These are phyloP conservation scores for Stegodyphus dumicola DNA, from an alignment of 1,140 invertebrate genomes.

Conservation along the genomic window DNA sequence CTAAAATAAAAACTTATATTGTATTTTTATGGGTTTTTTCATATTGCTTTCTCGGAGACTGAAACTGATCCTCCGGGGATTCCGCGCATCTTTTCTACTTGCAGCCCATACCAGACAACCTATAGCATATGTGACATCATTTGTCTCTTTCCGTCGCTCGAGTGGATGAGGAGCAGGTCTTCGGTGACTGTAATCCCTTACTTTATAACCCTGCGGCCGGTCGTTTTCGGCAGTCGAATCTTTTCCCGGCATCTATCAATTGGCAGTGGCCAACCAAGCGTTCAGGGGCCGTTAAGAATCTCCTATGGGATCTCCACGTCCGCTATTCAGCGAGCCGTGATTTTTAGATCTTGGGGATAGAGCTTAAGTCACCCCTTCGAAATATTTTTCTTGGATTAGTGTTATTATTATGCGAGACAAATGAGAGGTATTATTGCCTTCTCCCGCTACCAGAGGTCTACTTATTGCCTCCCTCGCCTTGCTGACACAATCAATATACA, in stretches of 20 bases:
- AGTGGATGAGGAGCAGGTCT: neutral
- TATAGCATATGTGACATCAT: too few relatives aligned
- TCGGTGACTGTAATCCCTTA: neutral
- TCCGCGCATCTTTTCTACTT: too few relatives aligned
- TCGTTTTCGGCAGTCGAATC: constrained; percentile 15
- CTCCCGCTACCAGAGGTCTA: neutral
- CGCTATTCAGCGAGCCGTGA: constrained; percentile 26
- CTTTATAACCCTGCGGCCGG: constrained; percentile 43
- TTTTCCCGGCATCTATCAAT: constrained; percentile 40
- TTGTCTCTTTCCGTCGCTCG: neutral
- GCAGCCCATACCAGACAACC: too few relatives aligned
- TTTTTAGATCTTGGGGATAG: constrained; percentile 25
- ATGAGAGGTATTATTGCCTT: constrained; percentile 23
- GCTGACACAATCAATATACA: too few relatives aligned
- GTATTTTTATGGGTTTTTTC: too few relatives aligned
- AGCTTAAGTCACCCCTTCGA: neutral
- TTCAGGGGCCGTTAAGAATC: constrained; percentile 24
- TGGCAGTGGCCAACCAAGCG: constrained; percentile 23
- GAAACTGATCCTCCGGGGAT: too few relatives aligned
- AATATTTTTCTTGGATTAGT: constrained; percentile 25
- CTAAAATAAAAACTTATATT: too few relatives aligned
- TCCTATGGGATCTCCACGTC: constrained; percentile 17
- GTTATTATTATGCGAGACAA: constrained; percentile 46
- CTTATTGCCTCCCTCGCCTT: too few relatives aligned
- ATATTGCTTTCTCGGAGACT: too few relatives aligned